Conservation (phyloP, 2,113 vertebrate genomes). For the Clarias macrocephalus region DNA sequence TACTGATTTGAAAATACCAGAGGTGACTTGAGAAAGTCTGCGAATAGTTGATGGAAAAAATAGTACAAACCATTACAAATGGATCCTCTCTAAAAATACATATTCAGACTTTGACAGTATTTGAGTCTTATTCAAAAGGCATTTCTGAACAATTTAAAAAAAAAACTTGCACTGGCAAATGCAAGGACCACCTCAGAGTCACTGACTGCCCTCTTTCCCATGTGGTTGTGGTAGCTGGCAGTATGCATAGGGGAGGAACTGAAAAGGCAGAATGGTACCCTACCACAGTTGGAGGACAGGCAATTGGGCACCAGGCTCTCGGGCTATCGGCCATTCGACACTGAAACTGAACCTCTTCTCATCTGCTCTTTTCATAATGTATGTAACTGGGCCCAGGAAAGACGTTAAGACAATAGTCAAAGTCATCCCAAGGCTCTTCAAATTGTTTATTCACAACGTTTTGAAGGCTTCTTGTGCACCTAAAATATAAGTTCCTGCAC, state of each 20-base stretch:
- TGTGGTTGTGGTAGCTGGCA: constrained; percentile 30
- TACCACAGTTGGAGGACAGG: constrained; percentile 18
- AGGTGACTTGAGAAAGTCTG: neutral
- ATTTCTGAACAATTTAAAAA: constrained; percentile 14
- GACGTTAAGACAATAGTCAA: neutral
- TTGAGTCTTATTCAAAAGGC: neutral
- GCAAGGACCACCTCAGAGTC: constrained; percentile 18
- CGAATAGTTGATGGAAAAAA: neutral
- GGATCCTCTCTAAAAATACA: neutral
- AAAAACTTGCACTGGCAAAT: constrained; percentile 5
- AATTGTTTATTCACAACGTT: neutral
- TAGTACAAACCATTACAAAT: neutral
- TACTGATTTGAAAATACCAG: neutral
- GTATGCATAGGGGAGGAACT: constrained; percentile 21
- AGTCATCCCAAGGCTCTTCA: neutral
- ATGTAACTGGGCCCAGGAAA: constrained; percentile 46
- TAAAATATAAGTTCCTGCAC: neutral
- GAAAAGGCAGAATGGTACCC: constrained; percentile 1
- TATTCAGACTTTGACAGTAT: neutral
- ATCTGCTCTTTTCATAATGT: constrained; percentile 38
- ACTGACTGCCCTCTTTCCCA: constrained; percentile 31
- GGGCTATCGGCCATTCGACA: neutral
- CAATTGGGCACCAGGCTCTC: neutral
- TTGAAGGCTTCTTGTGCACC: neutral
- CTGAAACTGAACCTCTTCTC: constrained; percentile 2